phyloP scores from a whole-genome alignment of 2,113 vertebrate species.

The Callipepla squamata region DNA sequence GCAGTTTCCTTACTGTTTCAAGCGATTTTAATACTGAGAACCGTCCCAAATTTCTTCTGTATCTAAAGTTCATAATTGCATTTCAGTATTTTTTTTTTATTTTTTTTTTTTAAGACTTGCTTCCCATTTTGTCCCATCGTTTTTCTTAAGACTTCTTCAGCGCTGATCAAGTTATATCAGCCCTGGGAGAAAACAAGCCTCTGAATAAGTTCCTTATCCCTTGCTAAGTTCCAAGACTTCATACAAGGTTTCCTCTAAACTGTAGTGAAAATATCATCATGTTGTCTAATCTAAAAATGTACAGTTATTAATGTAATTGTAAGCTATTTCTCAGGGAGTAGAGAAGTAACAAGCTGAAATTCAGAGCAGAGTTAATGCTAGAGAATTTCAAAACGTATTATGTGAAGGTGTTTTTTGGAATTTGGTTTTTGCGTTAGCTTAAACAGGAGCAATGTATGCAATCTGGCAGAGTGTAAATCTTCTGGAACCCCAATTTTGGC shows the following conservation, averaged over 20 bases:
- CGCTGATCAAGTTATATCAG: neutral
- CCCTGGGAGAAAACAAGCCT: neutral
- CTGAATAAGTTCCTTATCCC: neutral
- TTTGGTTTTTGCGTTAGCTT: neutral
- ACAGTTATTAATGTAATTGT: neutral
- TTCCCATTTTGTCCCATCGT: neutral
- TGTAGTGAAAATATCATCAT: neutral
- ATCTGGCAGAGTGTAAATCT: slow-evolving; percentile 20
- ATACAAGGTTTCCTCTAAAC: neutral
- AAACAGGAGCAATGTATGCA: neutral
- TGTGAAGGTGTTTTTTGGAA: neutral
- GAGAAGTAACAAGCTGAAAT: neutral
- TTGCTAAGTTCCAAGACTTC: neutral
- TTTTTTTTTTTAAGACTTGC: neutral
- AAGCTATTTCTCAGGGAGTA: neutral
- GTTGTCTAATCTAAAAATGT: neutral
- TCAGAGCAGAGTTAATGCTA: neutral
- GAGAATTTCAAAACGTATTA: slow-evolving; percentile 22
- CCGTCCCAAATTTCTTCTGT: neutral
- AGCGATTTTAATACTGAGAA: neutral
- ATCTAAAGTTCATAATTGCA: neutral
- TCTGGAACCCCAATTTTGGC: neutral
- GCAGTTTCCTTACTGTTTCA: neutral
- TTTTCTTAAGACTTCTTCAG: neutral
- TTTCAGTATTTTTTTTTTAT: neutral